These are phyloP conservation scores for Fundulus diaphanus DNA, from an alignment of 2,797 vertebrate genomes.

Conservation along the genomic window DNA sequence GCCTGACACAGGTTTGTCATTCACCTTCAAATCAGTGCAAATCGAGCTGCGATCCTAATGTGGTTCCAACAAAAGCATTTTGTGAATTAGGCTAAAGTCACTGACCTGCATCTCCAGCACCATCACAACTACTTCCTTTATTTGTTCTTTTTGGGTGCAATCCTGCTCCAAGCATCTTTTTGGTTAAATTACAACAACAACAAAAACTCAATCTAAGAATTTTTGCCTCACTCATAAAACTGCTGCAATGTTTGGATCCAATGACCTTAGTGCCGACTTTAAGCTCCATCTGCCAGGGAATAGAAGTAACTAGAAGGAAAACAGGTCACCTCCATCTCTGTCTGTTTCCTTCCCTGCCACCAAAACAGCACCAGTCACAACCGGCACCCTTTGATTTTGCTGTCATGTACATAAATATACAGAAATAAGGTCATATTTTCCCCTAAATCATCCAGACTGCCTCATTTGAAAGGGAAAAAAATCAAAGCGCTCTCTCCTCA, in stretches of 20 bases:
- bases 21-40: no score
- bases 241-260: neutral
- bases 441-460: neutral
- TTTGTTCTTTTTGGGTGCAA: no score
- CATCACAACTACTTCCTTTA: no score
- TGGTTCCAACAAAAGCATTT: neutral
- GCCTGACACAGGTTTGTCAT: no score
- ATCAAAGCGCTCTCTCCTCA: neutral
- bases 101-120: no score
- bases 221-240: no score
- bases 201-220: no score
- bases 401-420: neutral
- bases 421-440: neutral
- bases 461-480: neutral
- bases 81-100: neutral
- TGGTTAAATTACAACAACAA: no score
- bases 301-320: neutral
- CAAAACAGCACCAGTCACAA: neutral
- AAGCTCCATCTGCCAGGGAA: neutral
- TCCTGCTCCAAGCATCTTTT: no score
- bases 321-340: neutral
- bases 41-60: neutral
- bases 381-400: neutral
- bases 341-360: neutral
- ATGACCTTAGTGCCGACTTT: neutral